Percentiles rank a stretch among this genome's conserved stretches.
These are phyloP conservation scores for Tromatobia lineatoria DNA, from an alignment of 2,888 invertebrate species.

Conservation along the genomic window DNA sequence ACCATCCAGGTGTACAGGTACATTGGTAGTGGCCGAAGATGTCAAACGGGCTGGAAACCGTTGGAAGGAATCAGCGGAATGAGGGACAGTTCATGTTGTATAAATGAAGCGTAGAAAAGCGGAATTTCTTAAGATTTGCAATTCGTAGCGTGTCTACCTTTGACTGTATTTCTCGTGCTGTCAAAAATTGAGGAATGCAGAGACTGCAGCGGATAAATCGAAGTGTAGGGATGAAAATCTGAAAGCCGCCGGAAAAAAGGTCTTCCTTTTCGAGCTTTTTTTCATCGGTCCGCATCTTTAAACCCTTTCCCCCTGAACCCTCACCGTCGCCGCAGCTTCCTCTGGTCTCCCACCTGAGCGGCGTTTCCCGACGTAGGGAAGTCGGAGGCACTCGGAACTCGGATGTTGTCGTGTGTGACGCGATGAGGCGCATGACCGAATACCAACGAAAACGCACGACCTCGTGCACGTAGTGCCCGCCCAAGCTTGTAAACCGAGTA, in stretches of 20 bases:
- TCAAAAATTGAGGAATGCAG: not conserved
- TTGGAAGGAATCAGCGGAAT: not conserved
- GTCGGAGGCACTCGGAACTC: conserved; percentile 52
- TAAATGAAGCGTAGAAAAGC: no score
- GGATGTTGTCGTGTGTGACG: conserved; percentile 59
- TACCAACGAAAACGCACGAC: conserved; percentile 69
- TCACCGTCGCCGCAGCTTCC: not conserved
- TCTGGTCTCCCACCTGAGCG: conserved; percentile 5
- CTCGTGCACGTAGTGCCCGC: conserved; percentile 62
- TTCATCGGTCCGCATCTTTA: conserved; percentile 2
- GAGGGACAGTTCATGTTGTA: not conserved
- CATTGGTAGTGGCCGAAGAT: not conserved
- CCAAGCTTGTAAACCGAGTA: conserved; percentile 61
- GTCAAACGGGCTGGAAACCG: not conserved
- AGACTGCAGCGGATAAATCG: not conserved
- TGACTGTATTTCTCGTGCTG: no score
- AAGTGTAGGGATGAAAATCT: not conserved
- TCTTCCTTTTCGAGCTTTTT: conserved; percentile 8
- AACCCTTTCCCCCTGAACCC: not conserved
- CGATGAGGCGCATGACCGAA: conserved; percentile 70
- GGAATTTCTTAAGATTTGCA: no score
- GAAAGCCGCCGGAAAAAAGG: not conserved
- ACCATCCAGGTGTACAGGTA: not conserved
- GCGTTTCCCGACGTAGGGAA: conserved; percentile 47
- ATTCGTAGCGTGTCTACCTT: not conserved